Percentiles rank a stretch among this genome's conserved stretches.
Conservation (phyloP, 2,888 invertebrate genomes). For the Cotesia congregata region DNA sequence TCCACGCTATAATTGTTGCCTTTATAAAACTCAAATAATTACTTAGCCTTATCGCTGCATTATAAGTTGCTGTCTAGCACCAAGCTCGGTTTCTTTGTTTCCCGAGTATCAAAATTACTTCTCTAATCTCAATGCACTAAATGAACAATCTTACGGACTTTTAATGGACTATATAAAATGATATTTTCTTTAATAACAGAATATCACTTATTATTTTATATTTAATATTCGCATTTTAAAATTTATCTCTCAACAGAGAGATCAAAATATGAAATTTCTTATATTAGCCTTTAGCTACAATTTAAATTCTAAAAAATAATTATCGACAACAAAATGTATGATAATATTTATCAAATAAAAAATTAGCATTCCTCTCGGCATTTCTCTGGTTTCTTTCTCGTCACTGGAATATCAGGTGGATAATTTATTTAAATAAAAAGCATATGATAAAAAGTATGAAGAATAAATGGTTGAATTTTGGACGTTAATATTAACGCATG, state of each 20-base stretch:
- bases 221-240: no score
- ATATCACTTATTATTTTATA: no score
- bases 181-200: no score
- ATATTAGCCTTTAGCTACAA: no score
- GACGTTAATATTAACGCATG: not conserved
- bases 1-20: not conserved
- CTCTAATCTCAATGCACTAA: not conserved
- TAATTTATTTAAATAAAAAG: not conserved
- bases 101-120: not conserved
- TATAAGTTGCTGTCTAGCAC: not conserved
- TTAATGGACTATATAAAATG: not conserved
- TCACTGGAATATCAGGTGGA: not conserved
- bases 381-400: no score
- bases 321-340: no score
- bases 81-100: not conserved
- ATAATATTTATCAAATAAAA: no score
- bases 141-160: not conserved
- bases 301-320: no score
- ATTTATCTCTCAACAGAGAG: no score
- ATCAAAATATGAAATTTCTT: no score
- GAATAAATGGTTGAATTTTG: not conserved
- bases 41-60: constrained; percentile 6
- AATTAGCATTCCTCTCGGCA: no score
- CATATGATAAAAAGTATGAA: not conserved
- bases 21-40: constrained; percentile 11